Conservation (phyloP, 2,797 vertebrate species). For the Coluber constrictor region DNA sequence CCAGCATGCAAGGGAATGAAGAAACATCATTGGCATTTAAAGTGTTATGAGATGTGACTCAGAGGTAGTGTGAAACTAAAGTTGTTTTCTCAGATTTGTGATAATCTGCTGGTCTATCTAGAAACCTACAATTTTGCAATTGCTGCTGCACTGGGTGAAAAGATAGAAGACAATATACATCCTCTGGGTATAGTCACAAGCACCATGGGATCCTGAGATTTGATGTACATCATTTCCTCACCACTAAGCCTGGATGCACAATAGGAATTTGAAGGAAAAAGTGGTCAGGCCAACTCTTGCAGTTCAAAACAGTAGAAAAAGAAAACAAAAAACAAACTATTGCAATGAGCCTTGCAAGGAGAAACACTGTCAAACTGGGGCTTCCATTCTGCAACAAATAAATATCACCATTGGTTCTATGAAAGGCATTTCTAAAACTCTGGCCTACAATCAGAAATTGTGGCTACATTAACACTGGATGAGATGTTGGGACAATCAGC, state of each 20-base stretch:
- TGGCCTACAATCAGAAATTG: not conserved
- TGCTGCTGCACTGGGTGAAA: not conserved
- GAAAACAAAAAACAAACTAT: not conserved
- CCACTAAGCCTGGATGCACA: not conserved
- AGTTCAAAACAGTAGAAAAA: not conserved
- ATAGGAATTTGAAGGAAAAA: not conserved
- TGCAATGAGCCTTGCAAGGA: not conserved
- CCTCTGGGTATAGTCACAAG: not conserved
- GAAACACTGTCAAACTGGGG: not conserved
- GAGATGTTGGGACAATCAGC: not conserved
- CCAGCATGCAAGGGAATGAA: not conserved
- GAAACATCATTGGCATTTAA: not conserved
- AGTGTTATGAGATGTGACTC: not conserved
- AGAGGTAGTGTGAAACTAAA: not conserved
- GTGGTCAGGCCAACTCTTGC: not conserved
- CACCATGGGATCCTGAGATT: not conserved
- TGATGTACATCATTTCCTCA: not conserved
- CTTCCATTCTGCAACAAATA: not conserved
- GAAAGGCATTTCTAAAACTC: not conserved
- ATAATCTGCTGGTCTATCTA: not conserved
- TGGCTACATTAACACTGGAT: not conserved
- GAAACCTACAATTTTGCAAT: not conserved
- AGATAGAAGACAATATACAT: not conserved
- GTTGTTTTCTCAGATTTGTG: not conserved
- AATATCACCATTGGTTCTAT: not conserved